phyloP scores from a whole-genome alignment of 2,888 invertebrate genomes.

The Stegana nigrithorax region DNA sequence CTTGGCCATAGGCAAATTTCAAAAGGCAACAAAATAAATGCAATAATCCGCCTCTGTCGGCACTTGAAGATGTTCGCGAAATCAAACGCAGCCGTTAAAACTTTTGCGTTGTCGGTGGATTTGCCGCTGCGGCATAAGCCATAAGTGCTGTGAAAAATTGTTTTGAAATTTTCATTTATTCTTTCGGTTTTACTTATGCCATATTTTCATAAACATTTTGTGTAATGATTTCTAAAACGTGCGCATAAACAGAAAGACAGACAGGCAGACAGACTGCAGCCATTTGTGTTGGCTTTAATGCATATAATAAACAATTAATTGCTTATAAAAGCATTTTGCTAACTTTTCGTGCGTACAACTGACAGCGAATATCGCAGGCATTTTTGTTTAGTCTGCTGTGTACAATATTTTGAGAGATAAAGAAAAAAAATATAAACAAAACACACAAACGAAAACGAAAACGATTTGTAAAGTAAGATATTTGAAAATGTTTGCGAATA shows the following conservation, averaged over 20 bases:
- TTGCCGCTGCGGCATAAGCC: not conserved
- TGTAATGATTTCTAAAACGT: not conserved
- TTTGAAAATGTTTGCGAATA: too few species aligned
- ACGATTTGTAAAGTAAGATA: too few species aligned
- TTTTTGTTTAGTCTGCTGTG: conserved; percentile 6
- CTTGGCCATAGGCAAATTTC: too few species aligned
- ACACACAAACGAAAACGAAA: not conserved
- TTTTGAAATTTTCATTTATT: conserved; percentile 10
- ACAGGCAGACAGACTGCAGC: not conserved
- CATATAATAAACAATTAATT: conserved; percentile 4
- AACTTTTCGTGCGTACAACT: too few species aligned
- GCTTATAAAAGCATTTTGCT: too few species aligned
- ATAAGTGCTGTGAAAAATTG: not conserved
- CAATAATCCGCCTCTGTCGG: not conserved
- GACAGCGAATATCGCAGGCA: not conserved
- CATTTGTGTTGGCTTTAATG: too few species aligned
- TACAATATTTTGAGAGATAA: conserved; percentile 7
- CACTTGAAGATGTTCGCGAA: conserved; percentile 5
- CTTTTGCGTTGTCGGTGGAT: not conserved
- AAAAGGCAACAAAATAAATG: not conserved
- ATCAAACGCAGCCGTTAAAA: not conserved
- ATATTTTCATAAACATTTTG: conserved; percentile 5
- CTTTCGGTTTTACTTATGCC: too few species aligned
- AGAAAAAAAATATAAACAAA: not conserved
- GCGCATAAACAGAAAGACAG: not conserved